Percentiles rank a stretch among this genome's conserved stretches.
Evolutionary conservation across 2,113 vertebrate species (phyloP).

Genomic region (Ramphastos sulfuratus): DNA sequence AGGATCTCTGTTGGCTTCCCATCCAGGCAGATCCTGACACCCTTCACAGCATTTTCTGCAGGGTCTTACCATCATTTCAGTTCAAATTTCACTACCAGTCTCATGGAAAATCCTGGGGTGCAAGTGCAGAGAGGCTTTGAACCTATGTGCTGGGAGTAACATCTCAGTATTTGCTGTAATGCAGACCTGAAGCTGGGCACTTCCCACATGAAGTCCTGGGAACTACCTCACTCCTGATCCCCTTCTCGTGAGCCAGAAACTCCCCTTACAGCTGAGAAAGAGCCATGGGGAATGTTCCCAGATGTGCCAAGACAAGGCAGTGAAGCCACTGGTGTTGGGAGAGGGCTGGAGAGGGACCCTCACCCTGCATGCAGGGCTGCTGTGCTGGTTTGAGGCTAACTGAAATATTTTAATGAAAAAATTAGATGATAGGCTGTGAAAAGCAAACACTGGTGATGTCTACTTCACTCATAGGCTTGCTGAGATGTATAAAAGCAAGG

Average conservation of each 20-base stretch:
- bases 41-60: not conserved
- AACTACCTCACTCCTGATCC: not conserved
- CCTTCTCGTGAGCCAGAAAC: not conserved
- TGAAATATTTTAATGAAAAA: too few relatives aligned
- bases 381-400: too few relatives aligned
- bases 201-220: not conserved
- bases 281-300: not conserved
- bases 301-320: not conserved
- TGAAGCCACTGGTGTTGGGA: not conserved
- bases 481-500: too few relatives aligned
- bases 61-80: not conserved
- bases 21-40: not conserved
- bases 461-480: too few relatives aligned
- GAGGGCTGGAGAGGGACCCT: not conserved
- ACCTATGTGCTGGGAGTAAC: not conserved
- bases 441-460: too few relatives aligned
- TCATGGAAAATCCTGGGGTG: not conserved
- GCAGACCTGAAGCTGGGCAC: not conserved
- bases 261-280: not conserved
- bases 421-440: too few relatives aligned
- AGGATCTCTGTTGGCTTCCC: not conserved
- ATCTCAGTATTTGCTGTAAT: not conserved
- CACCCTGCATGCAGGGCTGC: fast-evolving
- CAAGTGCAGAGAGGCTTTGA: not conserved
- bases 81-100: not conserved